Evolutionary conservation across 2,888 invertebrate species (phyloP).

Genomic region (Drosophila koepferae): DNA sequence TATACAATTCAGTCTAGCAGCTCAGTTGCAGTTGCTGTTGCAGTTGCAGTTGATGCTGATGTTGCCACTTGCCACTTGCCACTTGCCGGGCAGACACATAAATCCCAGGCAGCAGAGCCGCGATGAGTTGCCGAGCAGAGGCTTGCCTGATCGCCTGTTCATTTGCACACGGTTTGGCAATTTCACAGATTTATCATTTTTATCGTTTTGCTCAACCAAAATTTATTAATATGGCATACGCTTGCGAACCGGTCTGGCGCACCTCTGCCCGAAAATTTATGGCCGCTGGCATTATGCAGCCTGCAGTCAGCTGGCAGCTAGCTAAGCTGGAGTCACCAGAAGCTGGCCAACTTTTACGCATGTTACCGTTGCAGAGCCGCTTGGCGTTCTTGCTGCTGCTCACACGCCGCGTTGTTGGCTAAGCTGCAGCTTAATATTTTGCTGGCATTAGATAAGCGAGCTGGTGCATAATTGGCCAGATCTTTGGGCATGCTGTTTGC

Average conservation of each 20-base stretch:
- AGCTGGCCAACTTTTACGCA: constrained; percentile 60
- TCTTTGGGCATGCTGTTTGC: constrained; percentile 28
- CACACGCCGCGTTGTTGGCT: constrained; percentile 15
- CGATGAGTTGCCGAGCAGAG: constrained; percentile 28
- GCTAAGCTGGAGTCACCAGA: constrained; percentile 9
- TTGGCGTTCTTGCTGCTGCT: constrained; percentile 44
- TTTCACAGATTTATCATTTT: constrained; percentile 73
- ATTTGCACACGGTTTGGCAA: constrained; percentile 64
- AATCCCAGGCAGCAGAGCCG: constrained; percentile 42
- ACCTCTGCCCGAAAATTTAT: constrained; percentile 45
- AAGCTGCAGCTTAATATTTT: constrained; percentile 8
- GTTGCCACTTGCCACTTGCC: constrained; percentile 57
- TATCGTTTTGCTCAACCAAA: constrained; percentile 53
- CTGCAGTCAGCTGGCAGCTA: constrained; percentile 12
- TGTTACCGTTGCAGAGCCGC: constrained; percentile 62
- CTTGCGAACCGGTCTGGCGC: constrained; percentile 57
- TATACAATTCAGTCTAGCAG: constrained; percentile 46
- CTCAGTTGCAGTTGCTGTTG: neutral
- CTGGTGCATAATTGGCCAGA: constrained; percentile 49
- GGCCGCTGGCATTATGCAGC: constrained; percentile 9
- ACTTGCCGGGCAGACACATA: constrained; percentile 58
- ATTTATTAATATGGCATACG: constrained; percentile 61
- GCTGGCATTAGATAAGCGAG: constrained; percentile 32
- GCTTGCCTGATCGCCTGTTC: constrained; percentile 52
- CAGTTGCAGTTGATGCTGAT: constrained; percentile 3